Percentiles rank a stretch among this genome's conserved stretches.
Evolutionary conservation across 2,797 vertebrate genomes (phyloP).

Genomic region (Poecile montanus): DNA sequence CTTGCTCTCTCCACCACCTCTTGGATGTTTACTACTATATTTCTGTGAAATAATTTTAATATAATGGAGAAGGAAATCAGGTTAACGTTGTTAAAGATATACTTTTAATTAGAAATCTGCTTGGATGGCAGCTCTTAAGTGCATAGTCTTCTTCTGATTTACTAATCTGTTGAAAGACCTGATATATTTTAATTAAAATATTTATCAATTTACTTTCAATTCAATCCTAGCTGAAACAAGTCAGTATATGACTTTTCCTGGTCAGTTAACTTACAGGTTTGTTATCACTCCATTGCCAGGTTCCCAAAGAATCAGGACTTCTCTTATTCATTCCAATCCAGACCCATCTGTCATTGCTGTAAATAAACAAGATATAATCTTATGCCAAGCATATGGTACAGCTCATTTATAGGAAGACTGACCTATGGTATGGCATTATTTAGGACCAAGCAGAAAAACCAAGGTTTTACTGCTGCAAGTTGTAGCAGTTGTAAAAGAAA

Average conservation of each 20-base stretch:
- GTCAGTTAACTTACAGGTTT: conserved; percentile 85
- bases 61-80: not conserved
- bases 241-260: not conserved
- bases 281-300: conserved; percentile 93
- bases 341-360: conserved; percentile 86
- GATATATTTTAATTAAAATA: not conserved
- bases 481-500: not conserved
- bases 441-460: not conserved
- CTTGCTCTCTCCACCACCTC: not conserved
- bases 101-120: not conserved
- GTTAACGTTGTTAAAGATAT: not conserved
- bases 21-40: not conserved
- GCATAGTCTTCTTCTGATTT: not conserved
- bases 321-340: conserved; percentile 96
- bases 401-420: not conserved
- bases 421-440: not conserved
- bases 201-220: conserved; percentile 10
- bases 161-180: conserved; percentile 1
- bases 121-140: not conserved
- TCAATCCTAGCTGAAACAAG: not conserved
- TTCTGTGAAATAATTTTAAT: not conserved
- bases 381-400: not conserved
- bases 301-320: conserved; percentile 84
- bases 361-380: conserved; percentile 31
- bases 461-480: not conserved